Evolutionary conservation across 1,140 invertebrate species (phyloP).

Genomic region (Hyles vespertilio): DNA sequence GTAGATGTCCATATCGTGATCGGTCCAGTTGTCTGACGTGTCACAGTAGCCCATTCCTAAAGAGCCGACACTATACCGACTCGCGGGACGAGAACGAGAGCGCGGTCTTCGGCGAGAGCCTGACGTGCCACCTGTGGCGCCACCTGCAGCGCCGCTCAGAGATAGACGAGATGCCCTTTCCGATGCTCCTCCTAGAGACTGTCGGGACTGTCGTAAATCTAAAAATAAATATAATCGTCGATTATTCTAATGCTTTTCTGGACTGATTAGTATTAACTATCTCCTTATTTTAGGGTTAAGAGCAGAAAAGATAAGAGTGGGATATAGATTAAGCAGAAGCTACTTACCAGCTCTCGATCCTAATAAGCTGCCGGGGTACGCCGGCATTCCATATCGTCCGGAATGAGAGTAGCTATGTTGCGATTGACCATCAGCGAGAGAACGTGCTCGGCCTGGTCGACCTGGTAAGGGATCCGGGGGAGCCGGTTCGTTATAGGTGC

Average conservation of each 20-base stretch:
- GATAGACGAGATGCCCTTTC: constrained; percentile 85
- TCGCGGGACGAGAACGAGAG: constrained; percentile 78
- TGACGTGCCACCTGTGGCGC: constrained; percentile 75
- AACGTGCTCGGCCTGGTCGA: constrained; percentile 80
- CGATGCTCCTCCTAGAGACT: constrained; percentile 86
- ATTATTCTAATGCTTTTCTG: background rate
- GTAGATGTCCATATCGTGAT: constrained; percentile 97
- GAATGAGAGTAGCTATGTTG: constrained; percentile 91
- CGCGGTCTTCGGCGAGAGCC: constrained; percentile 82
- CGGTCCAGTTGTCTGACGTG: constrained; percentile 94
- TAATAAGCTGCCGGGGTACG: constrained; percentile 85
- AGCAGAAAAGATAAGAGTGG: constrained; percentile 10
- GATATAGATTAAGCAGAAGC: constrained; percentile 8
- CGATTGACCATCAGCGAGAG: constrained; percentile 89
- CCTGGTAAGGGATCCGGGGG: constrained; percentile 74
- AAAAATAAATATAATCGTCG: constrained; percentile 31
- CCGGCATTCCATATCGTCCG: constrained; percentile 82
- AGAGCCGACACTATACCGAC: constrained; percentile 79
- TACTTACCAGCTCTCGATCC: constrained; percentile 84
- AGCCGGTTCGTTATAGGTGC: constrained; percentile 83
- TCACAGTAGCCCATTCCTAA: constrained; percentile 89
- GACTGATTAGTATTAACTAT: background rate
- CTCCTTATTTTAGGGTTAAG: background rate
- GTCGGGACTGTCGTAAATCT: constrained; percentile 89
- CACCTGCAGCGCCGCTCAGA: constrained; percentile 78